A percentile compares a stretch with the other conserved stretches of the same genome.
phyloP scores from a whole-genome alignment of 2,888 invertebrate species.

The Heliconius charithonia region DNA sequence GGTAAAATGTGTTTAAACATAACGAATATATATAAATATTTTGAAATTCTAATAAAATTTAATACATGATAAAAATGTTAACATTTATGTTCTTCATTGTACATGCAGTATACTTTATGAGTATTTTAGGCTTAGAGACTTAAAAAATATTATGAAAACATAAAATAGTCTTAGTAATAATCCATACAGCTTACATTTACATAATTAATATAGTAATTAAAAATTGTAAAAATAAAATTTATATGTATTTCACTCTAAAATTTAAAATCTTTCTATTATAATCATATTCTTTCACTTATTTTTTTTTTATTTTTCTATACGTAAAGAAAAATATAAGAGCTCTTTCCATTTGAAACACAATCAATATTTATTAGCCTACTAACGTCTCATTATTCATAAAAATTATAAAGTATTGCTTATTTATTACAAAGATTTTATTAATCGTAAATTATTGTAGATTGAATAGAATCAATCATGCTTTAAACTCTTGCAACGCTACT shows the following conservation, averaged over 20 bases:
- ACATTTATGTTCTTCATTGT: conserved; percentile 29
- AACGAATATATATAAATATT: no score
- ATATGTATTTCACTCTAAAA: not conserved
- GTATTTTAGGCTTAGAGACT: not conserved
- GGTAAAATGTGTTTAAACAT: no score
- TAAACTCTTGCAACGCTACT: not conserved
- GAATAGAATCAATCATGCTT: conserved; percentile 27
- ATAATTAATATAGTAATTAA: not conserved
- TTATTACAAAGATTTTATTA: not conserved
- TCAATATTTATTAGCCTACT: not conserved
- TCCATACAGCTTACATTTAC: no score
- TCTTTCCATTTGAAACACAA: not conserved
- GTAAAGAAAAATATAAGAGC: not conserved
- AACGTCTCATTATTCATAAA: conserved; percentile 1
- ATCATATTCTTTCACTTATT: not conserved
- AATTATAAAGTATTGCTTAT: not conserved
- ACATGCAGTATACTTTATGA: not conserved
- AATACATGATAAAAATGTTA: not conserved
- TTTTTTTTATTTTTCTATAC: not conserved
- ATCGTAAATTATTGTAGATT: not conserved
- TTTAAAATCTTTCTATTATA: not conserved
- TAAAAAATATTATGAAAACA: not conserved
- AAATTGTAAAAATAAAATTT: not conserved
- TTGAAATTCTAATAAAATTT: not conserved
- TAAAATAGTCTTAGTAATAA: no score